phyloP scores from a whole-genome alignment of 2,113 vertebrate genomes.

The Melierax canorus region DNA sequence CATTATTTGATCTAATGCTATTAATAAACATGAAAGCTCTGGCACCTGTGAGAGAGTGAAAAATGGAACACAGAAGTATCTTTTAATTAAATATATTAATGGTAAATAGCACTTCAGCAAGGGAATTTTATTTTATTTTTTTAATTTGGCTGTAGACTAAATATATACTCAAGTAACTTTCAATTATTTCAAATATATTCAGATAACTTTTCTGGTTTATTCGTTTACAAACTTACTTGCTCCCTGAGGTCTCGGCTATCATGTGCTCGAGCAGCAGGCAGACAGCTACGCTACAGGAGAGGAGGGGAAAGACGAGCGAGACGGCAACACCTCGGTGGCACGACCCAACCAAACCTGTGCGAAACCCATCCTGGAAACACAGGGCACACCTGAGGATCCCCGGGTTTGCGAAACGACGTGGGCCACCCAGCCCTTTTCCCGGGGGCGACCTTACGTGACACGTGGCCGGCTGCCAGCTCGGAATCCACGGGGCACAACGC shows the following conservation, averaged over 20 bases:
- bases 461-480: not conserved
- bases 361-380: not conserved
- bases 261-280: not conserved
- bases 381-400: not conserved
- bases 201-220: not conserved
- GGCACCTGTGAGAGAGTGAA: constrained; percentile 56
- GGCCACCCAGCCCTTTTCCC: not conserved
- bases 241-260: not conserved
- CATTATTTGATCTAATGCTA: constrained; percentile 45
- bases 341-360: rapidly evolving
- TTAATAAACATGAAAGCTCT: constrained; percentile 48
- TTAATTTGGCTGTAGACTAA: constrained; percentile 16
- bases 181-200: constrained; percentile 3
- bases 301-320: not conserved
- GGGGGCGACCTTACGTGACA: not conserved
- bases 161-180: constrained; percentile 18
- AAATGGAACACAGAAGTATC: constrained; percentile 52
- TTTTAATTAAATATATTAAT: constrained; percentile 63
- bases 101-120: constrained; percentile 17
- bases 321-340: rapidly evolving
- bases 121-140: constrained; percentile 38
- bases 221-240: not conserved
- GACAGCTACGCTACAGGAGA: not conserved
- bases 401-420: rapidly evolving
- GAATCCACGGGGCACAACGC: rapidly evolving